Conservation (phyloP, 2,888 invertebrate species). For the Sinohyriopsis cumingii region DNA sequence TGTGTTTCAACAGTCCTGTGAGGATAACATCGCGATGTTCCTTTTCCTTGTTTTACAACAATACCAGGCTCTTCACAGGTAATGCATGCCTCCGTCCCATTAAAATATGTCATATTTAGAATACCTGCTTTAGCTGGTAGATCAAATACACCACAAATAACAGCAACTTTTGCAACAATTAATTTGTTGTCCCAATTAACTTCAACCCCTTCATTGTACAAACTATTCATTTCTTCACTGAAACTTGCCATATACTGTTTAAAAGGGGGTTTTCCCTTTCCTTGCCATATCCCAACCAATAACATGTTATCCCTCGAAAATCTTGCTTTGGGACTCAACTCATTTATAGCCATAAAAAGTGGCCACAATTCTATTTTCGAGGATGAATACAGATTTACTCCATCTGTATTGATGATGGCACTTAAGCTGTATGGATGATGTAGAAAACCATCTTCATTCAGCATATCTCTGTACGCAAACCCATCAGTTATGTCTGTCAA, state of each 20-base stretch:
- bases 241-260: slow-evolving; percentile 11
- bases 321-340: too few relatives aligned
- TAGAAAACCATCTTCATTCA: slow-evolving; percentile 12
- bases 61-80: slow-evolving; percentile 31
- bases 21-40: slow-evolving; percentile 13
- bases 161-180: slow-evolving; percentile 18
- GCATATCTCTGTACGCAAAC: slow-evolving; percentile 10
- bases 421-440: slow-evolving; percentile 12
- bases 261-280: slow-evolving; percentile 23
- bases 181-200: slow-evolving; percentile 5
- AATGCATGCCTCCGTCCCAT: slow-evolving; percentile 28
- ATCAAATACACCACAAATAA: slow-evolving; percentile 25
- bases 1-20: slow-evolving; percentile 10
- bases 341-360: too few relatives aligned
- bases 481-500: slow-evolving; percentile 26
- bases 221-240: slow-evolving; percentile 9
- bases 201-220: slow-evolving; percentile 19
- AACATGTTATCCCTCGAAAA: slow-evolving; percentile 22
- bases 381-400: too few relatives aligned
- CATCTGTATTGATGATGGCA: slow-evolving; percentile 30
- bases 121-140: slow-evolving; percentile 30
- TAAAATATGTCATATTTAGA: slow-evolving; percentile 30
- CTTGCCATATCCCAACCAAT: slow-evolving; percentile 29
- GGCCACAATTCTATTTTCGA: too few relatives aligned
- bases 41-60: slow-evolving; percentile 19